phyloP scores from a whole-genome alignment of 1,140 invertebrate species.

The Delia radicum region DNA sequence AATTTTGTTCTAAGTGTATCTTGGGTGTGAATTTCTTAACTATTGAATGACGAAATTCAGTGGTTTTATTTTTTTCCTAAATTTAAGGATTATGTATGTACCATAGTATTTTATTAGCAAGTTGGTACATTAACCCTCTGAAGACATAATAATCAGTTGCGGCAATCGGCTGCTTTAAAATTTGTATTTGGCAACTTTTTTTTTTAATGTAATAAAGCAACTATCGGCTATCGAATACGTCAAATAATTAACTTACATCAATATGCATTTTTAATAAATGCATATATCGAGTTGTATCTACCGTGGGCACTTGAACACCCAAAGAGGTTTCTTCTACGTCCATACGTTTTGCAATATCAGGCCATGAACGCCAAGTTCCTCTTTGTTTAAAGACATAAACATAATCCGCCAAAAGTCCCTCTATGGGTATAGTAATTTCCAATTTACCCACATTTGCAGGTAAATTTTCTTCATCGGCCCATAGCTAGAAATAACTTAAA shows the following conservation, averaged over 20 bases:
- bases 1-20: no score
- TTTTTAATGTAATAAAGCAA: no score
- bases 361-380: slow-evolving; percentile 76
- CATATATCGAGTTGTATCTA: slow-evolving; percentile 80
- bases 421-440: slow-evolving; percentile 71
- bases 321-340: slow-evolving; percentile 48
- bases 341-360: slow-evolving; percentile 61
- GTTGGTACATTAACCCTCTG: no score
- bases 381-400: slow-evolving; percentile 74
- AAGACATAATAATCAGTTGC: no score
- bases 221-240: no score
- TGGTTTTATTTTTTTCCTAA: no score
- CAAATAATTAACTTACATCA: slow-evolving; percentile 35
- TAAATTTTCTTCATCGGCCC: slow-evolving; percentile 60
- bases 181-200: no score
- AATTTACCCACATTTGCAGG: slow-evolving; percentile 68
- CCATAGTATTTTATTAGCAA: no score
- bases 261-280: slow-evolving; percentile 70
- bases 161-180: no score
- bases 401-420: slow-evolving; percentile 79
- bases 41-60: no score
- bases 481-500: neutral
- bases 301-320: slow-evolving; percentile 68
- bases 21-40: no score
- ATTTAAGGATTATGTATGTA: no score